These are phyloP conservation scores for Burhinus oedicnemus DNA, from an alignment of 2,113 vertebrate genomes.

Conservation along the genomic window DNA sequence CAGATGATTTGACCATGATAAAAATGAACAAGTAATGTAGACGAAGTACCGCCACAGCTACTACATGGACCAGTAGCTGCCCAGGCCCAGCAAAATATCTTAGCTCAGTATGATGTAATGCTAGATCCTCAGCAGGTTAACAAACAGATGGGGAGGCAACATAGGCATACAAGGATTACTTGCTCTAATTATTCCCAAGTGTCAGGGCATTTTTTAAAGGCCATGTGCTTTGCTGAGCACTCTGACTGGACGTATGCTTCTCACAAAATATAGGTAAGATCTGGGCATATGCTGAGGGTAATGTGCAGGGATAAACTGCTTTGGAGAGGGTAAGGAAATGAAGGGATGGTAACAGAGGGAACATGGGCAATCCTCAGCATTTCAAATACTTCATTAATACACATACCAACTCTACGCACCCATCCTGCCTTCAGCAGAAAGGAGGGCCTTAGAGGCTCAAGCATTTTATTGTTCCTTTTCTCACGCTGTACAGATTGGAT, in stretches of 20 bases:
- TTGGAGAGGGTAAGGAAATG: background rate
- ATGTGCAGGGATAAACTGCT: background rate
- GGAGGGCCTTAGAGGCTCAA: background rate
- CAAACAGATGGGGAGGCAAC: background rate
- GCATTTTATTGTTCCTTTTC: background rate
- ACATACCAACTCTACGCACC: fast-evolving
- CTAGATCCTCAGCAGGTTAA: background rate
- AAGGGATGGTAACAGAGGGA: background rate
- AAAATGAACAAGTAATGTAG: background rate
- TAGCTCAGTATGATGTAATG: background rate
- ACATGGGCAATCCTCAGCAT: background rate
- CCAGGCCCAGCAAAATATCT: background rate
- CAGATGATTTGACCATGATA: background rate
- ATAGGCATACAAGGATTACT: background rate
- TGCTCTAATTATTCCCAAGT: background rate
- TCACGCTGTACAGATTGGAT: background rate
- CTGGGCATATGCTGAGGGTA: background rate
- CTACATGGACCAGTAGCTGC: fast-evolving
- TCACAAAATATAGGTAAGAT: background rate
- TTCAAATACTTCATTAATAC: background rate
- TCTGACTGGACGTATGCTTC: background rate
- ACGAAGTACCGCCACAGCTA: background rate
- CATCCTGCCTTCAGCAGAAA: background rate
- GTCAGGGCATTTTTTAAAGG: background rate
- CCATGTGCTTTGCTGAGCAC: background rate